Evolutionary conservation across 2,113 vertebrate genomes (phyloP).

Genomic region (Actenoides lindsayi): DNA sequence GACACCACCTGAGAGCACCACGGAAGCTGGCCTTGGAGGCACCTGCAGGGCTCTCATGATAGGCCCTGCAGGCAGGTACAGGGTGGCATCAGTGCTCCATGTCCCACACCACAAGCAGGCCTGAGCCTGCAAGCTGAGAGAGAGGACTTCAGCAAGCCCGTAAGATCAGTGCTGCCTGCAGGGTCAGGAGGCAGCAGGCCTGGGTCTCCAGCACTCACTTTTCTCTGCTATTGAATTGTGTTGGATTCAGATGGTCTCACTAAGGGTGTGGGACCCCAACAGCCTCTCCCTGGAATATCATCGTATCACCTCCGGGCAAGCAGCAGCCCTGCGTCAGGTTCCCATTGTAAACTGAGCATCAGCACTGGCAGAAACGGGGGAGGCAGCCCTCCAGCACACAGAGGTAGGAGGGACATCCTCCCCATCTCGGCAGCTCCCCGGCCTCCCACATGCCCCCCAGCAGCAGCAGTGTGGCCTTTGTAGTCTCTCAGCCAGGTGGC

Average conservation of each 20-base stretch:
- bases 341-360: background rate
- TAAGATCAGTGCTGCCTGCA: background rate
- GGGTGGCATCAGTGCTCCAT: background rate
- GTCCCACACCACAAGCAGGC: background rate
- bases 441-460: accelerated
- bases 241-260: background rate
- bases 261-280: background rate
- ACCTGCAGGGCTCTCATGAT: background rate
- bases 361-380: background rate
- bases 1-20: background rate
- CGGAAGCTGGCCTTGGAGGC: background rate
- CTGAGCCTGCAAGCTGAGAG: background rate
- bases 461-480: background rate
- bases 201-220: background rate
- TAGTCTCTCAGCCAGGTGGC: background rate
- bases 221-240: background rate
- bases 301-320: background rate
- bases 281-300: background rate
- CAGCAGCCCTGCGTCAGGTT: background rate
- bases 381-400: accelerated
- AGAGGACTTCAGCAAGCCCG: background rate
- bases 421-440: background rate
- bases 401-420: background rate
- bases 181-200: background rate
- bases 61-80: background rate